Conservation (phyloP, 1,140 invertebrate species). For the Drosophila hydei region DNA sequence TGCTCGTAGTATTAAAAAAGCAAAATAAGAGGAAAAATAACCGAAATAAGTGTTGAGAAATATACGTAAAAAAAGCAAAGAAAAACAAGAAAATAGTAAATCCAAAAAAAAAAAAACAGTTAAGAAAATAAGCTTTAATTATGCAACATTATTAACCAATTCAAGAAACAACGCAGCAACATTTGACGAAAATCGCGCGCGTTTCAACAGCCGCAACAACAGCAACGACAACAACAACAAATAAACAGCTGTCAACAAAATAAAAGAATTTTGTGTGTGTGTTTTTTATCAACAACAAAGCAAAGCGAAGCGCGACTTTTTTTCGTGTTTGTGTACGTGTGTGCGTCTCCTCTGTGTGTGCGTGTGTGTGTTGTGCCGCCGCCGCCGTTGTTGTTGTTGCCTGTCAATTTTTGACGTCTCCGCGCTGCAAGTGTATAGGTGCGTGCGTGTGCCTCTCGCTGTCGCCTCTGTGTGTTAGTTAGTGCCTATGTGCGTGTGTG, state of each 20-base stretch:
- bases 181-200: conserved; percentile 40
- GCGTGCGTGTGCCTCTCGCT: conserved; percentile 13
- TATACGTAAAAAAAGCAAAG: conserved; percentile 21
- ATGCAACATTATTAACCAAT: conserved; percentile 40
- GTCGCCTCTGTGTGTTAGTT: conserved; percentile 9
- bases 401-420: conserved; percentile 44
- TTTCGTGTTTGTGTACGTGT: too few species aligned
- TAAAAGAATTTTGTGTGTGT: conserved; percentile 13
- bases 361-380: not conserved
- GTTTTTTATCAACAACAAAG: conserved; percentile 34
- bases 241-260: conserved; percentile 35
- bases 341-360: not conserved
- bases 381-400: conserved; percentile 14
- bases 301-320: conserved; percentile 19
- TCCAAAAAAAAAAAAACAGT: conserved; percentile 8
- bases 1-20: conserved; percentile 11
- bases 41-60: conserved; percentile 28
- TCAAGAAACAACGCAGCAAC: conserved; percentile 6
- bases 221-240: conserved; percentile 14
- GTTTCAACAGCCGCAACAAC: conserved; percentile 21
- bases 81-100: conserved; percentile 9
- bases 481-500: conserved; percentile 24
- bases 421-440: conserved; percentile 9
- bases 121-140: conserved; percentile 18
- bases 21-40: not conserved